Conservation (phyloP, 2,113 vertebrate genomes). For the Dipodomys merriami region DNA sequence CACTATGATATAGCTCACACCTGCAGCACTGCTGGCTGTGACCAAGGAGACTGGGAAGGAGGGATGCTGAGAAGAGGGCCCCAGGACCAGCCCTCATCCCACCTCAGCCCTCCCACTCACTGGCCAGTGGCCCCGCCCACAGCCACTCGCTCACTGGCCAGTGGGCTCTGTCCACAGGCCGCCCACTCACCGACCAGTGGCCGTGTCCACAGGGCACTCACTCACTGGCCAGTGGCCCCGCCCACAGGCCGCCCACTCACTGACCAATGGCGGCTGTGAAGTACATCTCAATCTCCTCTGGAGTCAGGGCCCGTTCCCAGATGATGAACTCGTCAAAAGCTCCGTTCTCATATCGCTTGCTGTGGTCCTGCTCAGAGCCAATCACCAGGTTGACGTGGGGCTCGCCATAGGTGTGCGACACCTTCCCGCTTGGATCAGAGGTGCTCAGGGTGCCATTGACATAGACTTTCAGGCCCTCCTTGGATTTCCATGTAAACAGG, state of each 20-base stretch:
- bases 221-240: no score
- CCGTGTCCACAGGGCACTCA: no score
- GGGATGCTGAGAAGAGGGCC: no score
- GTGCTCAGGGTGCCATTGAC: conserved; percentile 92
- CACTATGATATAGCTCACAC: neutral
- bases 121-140: conserved; percentile 83
- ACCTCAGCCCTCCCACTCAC: conserved; percentile 42
- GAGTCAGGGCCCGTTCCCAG: conserved; percentile 93
- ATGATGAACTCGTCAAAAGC: conserved; percentile 97
- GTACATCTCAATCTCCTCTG: conserved; percentile 90
- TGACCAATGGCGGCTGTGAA: conserved; percentile 92
- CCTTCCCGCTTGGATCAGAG: conserved; percentile 85
- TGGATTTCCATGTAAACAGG: conserved; percentile 94
- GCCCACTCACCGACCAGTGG: no score
- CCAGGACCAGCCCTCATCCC: neutral
- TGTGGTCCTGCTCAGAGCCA: conserved; percentile 82
- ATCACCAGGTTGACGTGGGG: conserved; percentile 86
- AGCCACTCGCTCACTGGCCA: conserved; percentile 84
- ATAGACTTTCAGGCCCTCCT: conserved; percentile 93
- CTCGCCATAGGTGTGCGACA: conserved; percentile 89
- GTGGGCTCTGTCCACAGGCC: conserved; percentile 49
- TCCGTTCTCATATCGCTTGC: conserved; percentile 84
- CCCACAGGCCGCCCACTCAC: neutral
- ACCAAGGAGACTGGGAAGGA: rapidly evolving
- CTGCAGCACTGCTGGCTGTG: rapidly evolving